A percentile compares a stretch with the other conserved stretches of the same genome.
phyloP scores from a whole-genome alignment of 2,113 vertebrate genomes.

The Aphyosemion australe region DNA sequence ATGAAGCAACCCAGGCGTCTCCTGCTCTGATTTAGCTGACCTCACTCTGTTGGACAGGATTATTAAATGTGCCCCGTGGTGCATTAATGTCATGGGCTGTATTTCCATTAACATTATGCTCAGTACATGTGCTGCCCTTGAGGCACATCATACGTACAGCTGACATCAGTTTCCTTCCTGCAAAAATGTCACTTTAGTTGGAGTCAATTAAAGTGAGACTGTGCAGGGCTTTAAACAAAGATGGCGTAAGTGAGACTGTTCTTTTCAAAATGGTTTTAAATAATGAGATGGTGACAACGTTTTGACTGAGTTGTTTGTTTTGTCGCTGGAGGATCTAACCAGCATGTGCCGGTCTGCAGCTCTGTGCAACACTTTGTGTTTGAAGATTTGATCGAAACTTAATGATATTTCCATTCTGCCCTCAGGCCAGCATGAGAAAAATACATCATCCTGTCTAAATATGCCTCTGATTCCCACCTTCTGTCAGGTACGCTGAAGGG shows the following conservation, averaged over 20 bases:
- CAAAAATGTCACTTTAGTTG: not conserved
- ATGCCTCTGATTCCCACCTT: not conserved
- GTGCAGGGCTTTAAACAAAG: not conserved
- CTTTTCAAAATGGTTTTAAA: not conserved
- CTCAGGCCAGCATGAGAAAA: not conserved
- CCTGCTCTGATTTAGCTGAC: not conserved
- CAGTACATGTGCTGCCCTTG: not conserved
- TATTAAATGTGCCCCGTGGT: not conserved
- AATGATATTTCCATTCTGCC: not conserved
- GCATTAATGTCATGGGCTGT: not conserved
- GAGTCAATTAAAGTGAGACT: constrained; percentile 16
- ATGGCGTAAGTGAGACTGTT: not conserved
- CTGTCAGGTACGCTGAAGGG: not conserved
- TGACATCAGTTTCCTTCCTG: constrained; percentile 2
- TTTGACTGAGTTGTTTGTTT: not conserved
- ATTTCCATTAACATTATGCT: constrained; percentile 15
- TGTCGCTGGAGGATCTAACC: not conserved
- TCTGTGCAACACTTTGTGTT: not conserved
- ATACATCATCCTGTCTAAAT: not conserved
- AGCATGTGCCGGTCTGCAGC: not conserved
- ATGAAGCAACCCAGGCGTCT: not conserved
- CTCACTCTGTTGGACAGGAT: not conserved
- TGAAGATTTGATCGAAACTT: not conserved
- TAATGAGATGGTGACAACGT: not conserved
- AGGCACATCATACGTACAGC: constrained; percentile 4